Conservation (phyloP, 35 echinoderm and acorn worm species). For the Apostichopus californicus region DNA sequence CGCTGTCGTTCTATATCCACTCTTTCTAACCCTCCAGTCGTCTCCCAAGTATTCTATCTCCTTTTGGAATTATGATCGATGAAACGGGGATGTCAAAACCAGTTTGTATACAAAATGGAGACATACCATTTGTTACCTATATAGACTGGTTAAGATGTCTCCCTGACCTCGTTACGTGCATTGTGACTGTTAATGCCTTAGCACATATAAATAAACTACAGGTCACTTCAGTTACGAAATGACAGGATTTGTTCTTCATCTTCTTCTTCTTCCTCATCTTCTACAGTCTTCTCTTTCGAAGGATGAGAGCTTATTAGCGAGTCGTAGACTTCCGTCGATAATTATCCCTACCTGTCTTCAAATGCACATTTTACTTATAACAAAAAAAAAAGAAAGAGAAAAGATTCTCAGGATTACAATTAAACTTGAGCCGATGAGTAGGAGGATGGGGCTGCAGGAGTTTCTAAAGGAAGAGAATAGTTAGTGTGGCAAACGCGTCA, state of each 20-base stretch:
- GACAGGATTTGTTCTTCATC: neutral
- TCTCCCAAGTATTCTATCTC: too few species aligned
- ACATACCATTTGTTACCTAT: too few species aligned
- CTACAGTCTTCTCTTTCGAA: neutral
- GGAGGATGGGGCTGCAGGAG: too few species aligned
- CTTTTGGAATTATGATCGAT: too few species aligned
- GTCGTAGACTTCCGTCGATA: neutral
- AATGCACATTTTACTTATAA: neutral
- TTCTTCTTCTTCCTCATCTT: neutral
- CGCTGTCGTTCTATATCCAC: too few species aligned
- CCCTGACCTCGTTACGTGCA: too few species aligned
- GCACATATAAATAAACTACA: neutral
- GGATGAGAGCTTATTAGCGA: neutral
- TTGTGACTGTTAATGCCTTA: neutral
- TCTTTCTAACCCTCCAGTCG: too few species aligned
- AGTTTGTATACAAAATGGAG: too few species aligned
- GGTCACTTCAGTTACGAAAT: neutral
- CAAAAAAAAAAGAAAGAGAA: neutral
- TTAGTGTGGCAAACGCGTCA: too few species aligned
- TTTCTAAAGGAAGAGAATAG: too few species aligned
- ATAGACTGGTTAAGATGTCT: too few species aligned
- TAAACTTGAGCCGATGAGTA: neutral
- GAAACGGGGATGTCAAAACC: too few species aligned
- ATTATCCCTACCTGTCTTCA: neutral
- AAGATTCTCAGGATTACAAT: constrained; percentile 10